Evolutionary conservation across 1,140 invertebrate species (phyloP), one percentile per base, ranked within the genome.

Genomic region (Cataglyphis hispanica): DNA sequence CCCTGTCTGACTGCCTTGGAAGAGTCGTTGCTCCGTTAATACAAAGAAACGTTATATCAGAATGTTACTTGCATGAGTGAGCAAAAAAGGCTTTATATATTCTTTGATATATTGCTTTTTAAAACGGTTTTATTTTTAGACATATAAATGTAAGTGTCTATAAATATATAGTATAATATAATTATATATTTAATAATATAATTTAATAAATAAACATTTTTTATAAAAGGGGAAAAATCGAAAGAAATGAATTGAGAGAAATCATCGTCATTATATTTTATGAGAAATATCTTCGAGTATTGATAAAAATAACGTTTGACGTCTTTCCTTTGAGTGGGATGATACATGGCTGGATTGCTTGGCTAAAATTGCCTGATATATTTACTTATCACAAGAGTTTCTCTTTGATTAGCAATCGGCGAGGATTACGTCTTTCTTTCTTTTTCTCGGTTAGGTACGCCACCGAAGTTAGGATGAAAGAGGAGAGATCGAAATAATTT

Each of bases 401-500:
- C 46, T 61, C 66, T 77, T 87, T 69, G 60, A 84, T 84, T 84
- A 84, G 58, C n/a, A 67, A 74, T 60, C n/a, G 78, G 8, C 58
- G 11, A 34, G 61, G 40, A 22, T 2, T 2, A 77, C 43, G 43
- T 31, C 37, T 81, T 72, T 43, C 31, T 25, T 74, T 4, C 22
- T 1, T 60, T 58, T 66, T 61, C 5, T 27, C 0, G 63, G 16
- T 53, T 50, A 58, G 31, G 27, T 19, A 31, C 25, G 50, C 22
- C 43, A 27, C 50, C 7, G 58, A 40, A 31, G 16, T 70, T 40
- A 56, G 64, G 53, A 69, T 89, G 76, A 90, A 92, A 93, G 91
- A 90, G 84, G 87, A 91, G 87, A 90, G 89, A 88, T 90, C 78
- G 87, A 93, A 92, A 94, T 94, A 93, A 94, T 94, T 93, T 91